Percentiles rank a stretch among this genome's conserved stretches.
Evolutionary conservation across 2,113 vertebrate genomes (phyloP).

Genomic region (Arizona elegans): DNA sequence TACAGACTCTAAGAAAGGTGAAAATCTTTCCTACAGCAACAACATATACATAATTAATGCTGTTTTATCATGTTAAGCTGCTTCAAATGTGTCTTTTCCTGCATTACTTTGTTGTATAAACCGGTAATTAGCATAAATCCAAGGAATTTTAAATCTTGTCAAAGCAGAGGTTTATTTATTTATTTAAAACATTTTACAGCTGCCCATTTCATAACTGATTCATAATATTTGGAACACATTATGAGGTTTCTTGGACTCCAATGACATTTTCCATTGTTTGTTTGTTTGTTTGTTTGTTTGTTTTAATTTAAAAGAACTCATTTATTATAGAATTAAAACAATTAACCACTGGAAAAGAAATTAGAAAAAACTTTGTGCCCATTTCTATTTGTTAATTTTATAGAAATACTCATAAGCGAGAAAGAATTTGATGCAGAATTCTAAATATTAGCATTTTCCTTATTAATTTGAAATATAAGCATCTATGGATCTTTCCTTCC

Average conservation of each 20-base stretch:
- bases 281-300: not conserved
- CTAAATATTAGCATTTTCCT: no score
- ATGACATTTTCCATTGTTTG: conserved; percentile 29
- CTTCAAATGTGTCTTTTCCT: conserved; percentile 64
- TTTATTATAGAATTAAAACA: not conserved
- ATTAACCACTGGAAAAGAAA: conserved; percentile 7
- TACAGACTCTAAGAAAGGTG: conserved; percentile 58
- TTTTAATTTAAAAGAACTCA: not conserved
- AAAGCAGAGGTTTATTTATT: conserved; percentile 41
- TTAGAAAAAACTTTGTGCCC: not conserved
- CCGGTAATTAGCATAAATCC: conserved; percentile 56
- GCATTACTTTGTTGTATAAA: conserved; percentile 60
- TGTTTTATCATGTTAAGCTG: conserved; percentile 57
- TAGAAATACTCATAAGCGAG: not conserved
- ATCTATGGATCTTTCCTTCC: no score
- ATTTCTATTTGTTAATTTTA: not conserved
- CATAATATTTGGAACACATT: conserved; percentile 48
- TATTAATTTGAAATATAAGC: no score
- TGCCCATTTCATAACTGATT: no score
- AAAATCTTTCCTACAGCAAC: conserved; percentile 58
- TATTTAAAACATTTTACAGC: no score
- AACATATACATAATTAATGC: conserved; percentile 58
- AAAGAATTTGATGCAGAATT: not conserved
- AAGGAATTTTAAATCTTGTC: conserved; percentile 45
- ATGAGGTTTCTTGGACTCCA: conserved; percentile 18